Evolutionary conservation across 1,140 invertebrate species (phyloP).

Genomic region (Arion vulgaris): DNA sequence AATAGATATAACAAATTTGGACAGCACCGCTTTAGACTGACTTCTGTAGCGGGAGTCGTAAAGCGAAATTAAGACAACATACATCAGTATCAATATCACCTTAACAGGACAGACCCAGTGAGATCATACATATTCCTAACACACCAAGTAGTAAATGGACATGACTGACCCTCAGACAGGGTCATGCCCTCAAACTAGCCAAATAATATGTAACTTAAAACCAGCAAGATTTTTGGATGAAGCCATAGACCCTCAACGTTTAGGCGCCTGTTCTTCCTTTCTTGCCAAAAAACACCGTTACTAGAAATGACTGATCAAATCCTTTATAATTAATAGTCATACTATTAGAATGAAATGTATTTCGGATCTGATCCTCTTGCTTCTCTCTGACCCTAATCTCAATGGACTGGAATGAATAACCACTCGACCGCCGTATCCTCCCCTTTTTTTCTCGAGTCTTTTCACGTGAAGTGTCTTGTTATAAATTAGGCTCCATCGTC

Average conservation of each 20-base stretch:
- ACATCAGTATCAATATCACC: too few relatives aligned
- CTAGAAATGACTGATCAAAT: not conserved
- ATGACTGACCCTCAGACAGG: not conserved
- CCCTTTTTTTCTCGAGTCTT: not conserved
- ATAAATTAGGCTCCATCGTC: not conserved
- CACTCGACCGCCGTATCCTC: not conserved
- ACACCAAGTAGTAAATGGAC: too few relatives aligned
- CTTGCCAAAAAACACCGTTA: not conserved
- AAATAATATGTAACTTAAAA: not conserved
- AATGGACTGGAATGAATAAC: not conserved
- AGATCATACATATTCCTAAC: too few relatives aligned
- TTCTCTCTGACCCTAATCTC: not conserved
- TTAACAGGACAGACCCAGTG: too few relatives aligned
- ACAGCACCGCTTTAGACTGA: too few relatives aligned
- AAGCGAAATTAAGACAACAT: too few relatives aligned
- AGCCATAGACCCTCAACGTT: not conserved
- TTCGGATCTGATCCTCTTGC: not conserved
- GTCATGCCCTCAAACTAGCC: not conserved
- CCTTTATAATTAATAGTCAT: not conserved
- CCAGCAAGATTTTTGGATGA: not conserved
- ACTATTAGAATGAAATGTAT: not conserved
- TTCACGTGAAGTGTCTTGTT: not conserved
- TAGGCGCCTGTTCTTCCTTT: not conserved
- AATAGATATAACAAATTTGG: too few relatives aligned
- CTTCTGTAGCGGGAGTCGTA: too few relatives aligned